A percentile compares a stretch with the other conserved stretches of the same genome.
Conservation (phyloP, 2,888 invertebrate genomes). For the Hydrotaea cyrtoneurina region DNA sequence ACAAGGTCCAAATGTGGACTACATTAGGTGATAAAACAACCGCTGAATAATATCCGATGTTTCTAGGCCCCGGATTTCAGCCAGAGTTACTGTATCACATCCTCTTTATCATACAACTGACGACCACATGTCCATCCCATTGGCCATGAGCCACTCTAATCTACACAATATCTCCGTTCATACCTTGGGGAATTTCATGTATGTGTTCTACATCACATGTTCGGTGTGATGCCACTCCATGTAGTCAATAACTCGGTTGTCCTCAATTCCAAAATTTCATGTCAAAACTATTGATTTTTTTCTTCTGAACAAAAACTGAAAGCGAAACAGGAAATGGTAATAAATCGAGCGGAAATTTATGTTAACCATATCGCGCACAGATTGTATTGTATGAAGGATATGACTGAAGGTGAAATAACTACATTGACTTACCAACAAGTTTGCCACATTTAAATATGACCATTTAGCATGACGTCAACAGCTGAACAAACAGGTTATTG, state of each 20-base stretch:
- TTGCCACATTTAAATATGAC: neutral
- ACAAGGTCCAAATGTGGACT: no score
- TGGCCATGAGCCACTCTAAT: no score
- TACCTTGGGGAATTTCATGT: neutral
- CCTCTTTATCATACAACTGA: no score
- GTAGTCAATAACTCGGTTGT: neutral
- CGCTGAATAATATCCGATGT: no score
- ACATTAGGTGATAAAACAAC: no score
- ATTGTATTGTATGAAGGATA: neutral
- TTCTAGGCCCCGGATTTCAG: no score
- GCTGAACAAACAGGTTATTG: neutral
- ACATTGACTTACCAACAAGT: neutral
- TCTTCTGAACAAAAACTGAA: neutral
- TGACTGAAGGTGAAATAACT: neutral
- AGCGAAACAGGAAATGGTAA: neutral
- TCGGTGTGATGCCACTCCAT: neutral
- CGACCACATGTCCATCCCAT: neutral
- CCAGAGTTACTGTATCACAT: no score
- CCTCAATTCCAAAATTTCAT: neutral
- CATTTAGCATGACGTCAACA: neutral
- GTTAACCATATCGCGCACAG: neutral
- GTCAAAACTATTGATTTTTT: slow-evolving; percentile 1
- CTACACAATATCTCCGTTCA: neutral
- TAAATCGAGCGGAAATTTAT: slow-evolving; percentile 1
- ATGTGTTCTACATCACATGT: neutral